Evolutionary conservation across 1,140 invertebrate genomes (phyloP).

Genomic region (Delia radicum): DNA sequence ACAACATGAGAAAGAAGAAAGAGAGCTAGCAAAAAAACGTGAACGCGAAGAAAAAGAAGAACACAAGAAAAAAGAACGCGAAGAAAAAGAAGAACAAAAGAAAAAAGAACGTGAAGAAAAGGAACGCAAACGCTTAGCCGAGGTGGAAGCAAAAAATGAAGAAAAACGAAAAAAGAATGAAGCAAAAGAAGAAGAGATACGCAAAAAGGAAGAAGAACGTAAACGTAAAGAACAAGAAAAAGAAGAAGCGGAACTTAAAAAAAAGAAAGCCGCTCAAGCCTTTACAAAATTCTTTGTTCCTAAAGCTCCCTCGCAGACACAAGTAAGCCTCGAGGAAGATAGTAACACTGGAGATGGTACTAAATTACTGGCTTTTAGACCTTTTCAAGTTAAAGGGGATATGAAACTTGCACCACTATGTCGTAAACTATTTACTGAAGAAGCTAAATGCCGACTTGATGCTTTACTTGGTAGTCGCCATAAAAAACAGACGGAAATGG

Average conservation of each 20-base stretch:
- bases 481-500: no score
- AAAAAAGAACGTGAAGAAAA: slow-evolving; percentile 55
- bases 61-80: slow-evolving; percentile 58
- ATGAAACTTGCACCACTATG: slow-evolving; percentile 78
- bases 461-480: slow-evolving; percentile 50
- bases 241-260: slow-evolving; percentile 64
- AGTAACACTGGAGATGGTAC: slow-evolving; percentile 39
- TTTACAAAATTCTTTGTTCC: slow-evolving; percentile 80
- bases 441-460: slow-evolving; percentile 35
- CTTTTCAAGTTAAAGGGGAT: slow-evolving; percentile 79
- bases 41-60: slow-evolving; percentile 59
- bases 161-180: slow-evolving; percentile 63
- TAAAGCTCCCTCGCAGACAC: slow-evolving; percentile 55
- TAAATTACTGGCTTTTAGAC: slow-evolving; percentile 59
- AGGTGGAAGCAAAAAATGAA: slow-evolving; percentile 65
- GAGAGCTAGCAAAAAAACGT: slow-evolving; percentile 51
- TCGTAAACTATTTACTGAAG: slow-evolving; percentile 47
- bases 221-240: slow-evolving; percentile 63
- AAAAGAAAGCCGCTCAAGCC: slow-evolving; percentile 71
- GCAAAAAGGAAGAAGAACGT: slow-evolving; percentile 61
- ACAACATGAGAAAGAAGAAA: slow-evolving; percentile 54
- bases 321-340: slow-evolving; percentile 33
- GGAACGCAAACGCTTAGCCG: slow-evolving; percentile 61
- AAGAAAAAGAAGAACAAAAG: slow-evolving; percentile 59
- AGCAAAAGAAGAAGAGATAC: slow-evolving; percentile 60